Base-by-base conservation (phyloP, 2,888 invertebrate species). In the Furcula furcula region DNA sequence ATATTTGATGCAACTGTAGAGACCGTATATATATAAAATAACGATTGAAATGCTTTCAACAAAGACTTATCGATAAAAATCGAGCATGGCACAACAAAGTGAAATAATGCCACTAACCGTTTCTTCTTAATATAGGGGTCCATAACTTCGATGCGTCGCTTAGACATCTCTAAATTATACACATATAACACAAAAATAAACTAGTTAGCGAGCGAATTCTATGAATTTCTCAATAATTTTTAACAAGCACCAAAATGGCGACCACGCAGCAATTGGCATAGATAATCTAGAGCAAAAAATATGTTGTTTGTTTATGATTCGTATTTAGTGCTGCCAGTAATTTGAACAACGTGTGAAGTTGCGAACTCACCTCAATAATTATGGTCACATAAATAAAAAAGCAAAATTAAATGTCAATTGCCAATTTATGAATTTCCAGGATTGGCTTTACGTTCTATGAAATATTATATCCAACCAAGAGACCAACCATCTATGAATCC, bases 111-210 rank as follows among this genome's bases (percentile, higher is more conserved):
- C 37, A 64, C 70, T 42, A 80, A 95, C 95, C 93, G 90, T 86
- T 92, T 93, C 79, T 93, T 91, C 79, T 93, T 93, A 39, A 94
- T 90, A 72, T 95, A 95, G 2, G 96, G 95, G 69, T 96, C 96
- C 66, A 94, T 91, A 46, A 96, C 94, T 90, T 96, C 96, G 71
- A 96, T 95, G 74, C 96, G 91, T 61, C 96, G 90, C 78, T 96
- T 96, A 27, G 95, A 95, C 96, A 96, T 94, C 43, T 49, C 65
- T 38, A 29, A 54, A 40, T 50, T 55, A 41, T 59, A 67, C 64
- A 70, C 77, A 77, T 67, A 63, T 23, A 80, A 61, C 58, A 68
- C 59, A 33, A 47, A 41, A 53, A 60, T 40, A 42, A 45, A 51
- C 39, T 29, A 41, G 36, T 58, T 49, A 39, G 58, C 36, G 40